These are phyloP conservation scores for Scalopus aquaticus DNA, from an alignment of 2,113 vertebrate genomes.

Conservation along the genomic window DNA sequence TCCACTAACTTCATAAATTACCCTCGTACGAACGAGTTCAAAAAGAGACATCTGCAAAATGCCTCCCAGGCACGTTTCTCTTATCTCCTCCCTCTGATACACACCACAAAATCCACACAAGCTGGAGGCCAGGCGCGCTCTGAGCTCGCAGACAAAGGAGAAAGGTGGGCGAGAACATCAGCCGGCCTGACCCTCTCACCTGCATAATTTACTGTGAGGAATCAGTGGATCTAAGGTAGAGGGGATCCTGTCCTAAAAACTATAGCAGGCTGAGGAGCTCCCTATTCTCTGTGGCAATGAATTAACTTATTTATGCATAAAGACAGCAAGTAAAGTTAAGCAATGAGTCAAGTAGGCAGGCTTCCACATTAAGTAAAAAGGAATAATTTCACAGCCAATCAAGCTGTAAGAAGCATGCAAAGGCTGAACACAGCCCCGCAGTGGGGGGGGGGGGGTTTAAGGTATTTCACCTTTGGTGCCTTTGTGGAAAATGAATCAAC, in stretches of 20 bases:
- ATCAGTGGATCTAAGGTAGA: constrained; percentile 88
- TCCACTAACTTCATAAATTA: constrained; percentile 87
- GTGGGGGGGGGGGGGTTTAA: not conserved
- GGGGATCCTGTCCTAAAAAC: constrained; percentile 84
- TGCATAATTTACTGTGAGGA: constrained; percentile 88
- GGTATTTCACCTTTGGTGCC: constrained; percentile 48
- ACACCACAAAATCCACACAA: constrained; percentile 25
- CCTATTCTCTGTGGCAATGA: constrained; percentile 79
- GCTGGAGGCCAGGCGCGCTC: constrained; percentile 52
- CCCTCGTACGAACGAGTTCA: constrained; percentile 80
- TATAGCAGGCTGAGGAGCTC: constrained; percentile 81
- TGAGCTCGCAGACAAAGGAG: constrained; percentile 59
- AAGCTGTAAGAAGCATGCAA: constrained; percentile 55
- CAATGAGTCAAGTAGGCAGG: constrained; percentile 69
- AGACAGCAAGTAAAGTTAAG: constrained; percentile 76
- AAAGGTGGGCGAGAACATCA: constrained; percentile 63
- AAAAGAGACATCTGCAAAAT: constrained; percentile 86
- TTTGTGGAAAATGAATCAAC: constrained; percentile 8
- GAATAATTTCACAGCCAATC: constrained; percentile 69
- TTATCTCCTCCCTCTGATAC: constrained; percentile 65
- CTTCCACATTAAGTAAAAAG: constrained; percentile 67
- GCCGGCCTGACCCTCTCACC: constrained; percentile 84
- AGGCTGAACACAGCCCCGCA: not conserved
- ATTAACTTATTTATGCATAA: constrained; percentile 75
- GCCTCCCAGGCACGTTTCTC: constrained; percentile 70